Evolutionary conservation across 2,888 invertebrate genomes (phyloP).

Genomic region (Drosophila rellima): DNA sequence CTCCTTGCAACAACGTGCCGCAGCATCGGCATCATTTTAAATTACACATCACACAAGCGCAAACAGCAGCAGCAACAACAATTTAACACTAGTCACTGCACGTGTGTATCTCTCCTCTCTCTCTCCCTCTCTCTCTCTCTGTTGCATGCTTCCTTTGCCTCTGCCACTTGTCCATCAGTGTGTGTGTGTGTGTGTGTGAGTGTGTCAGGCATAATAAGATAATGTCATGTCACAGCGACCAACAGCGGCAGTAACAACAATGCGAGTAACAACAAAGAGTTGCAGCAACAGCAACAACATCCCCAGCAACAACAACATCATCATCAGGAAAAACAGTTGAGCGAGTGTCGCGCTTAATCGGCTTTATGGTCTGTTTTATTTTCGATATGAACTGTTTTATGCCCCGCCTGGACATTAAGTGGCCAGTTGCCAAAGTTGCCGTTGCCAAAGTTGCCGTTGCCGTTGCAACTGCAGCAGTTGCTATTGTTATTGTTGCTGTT

Average conservation of each 20-base stretch:
- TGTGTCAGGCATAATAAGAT: constrained; percentile 77
- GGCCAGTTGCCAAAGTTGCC: constrained; percentile 31
- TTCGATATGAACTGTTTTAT: constrained; percentile 77
- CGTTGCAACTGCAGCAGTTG: constrained; percentile 7
- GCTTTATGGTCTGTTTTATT: constrained; percentile 82
- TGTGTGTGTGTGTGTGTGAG: constrained; percentile 31
- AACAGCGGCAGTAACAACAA: constrained; percentile 24
- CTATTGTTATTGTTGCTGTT: constrained; percentile 20
- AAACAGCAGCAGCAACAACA: constrained; percentile 42
- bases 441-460: not conserved
- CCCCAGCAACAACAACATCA: constrained; percentile 19
- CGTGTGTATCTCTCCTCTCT: constrained; percentile 43
- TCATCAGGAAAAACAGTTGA: constrained; percentile 53
- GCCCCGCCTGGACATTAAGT: constrained; percentile 41
- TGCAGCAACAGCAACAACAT: constrained; percentile 19
- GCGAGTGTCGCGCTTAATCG: constrained; percentile 77
- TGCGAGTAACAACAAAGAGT: constrained; percentile 17
- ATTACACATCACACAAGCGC: constrained; percentile 67
- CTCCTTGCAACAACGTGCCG: constrained; percentile 59
- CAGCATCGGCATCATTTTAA: constrained; percentile 75
- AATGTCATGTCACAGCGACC: constrained; percentile 71
- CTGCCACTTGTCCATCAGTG: not conserved
- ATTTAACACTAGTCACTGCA: constrained; percentile 69
- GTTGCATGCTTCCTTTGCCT: too few species aligned
- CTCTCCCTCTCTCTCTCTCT: too few species aligned